Evolutionary conservation across 2,888 invertebrate species (phyloP).

Genomic region (Hylaea fasciaria): DNA sequence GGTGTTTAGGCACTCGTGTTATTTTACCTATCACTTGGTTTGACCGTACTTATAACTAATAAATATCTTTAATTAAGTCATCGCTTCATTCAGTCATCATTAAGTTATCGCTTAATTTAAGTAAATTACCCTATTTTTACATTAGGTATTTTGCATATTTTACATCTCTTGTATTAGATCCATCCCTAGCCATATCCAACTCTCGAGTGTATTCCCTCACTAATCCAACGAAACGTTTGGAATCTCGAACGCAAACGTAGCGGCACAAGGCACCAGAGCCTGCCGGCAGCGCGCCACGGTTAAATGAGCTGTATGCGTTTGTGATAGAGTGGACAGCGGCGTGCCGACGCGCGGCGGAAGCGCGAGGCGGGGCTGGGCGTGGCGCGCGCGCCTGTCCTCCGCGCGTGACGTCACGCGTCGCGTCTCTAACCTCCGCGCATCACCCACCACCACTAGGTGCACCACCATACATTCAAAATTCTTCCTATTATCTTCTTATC

Average conservation of each 20-base stretch:
- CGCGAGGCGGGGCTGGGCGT: constrained; percentile 75
- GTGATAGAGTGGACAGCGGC: constrained; percentile 20
- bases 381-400: constrained; percentile 59
- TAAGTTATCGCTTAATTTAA: too few species aligned
- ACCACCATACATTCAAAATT: too few species aligned
- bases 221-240: constrained; percentile 39
- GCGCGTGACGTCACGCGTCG: constrained; percentile 30
- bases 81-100: too few species aligned
- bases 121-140: too few species aligned
- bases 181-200: neutral
- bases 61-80: too few species aligned
- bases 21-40: too few species aligned
- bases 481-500: too few species aligned
- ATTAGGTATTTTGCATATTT: too few species aligned
- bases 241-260: constrained; percentile 44
- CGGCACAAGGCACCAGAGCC: constrained; percentile 18
- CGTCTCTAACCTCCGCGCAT: neutral
- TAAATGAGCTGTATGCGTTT: constrained; percentile 15
- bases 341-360: constrained; percentile 32
- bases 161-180: too few species aligned
- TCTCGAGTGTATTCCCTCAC: constrained; percentile 39
- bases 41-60: too few species aligned
- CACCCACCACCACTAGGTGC: neutral
- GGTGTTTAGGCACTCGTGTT: too few species aligned
- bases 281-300: constrained; percentile 9